Base-by-base conservation (phyloP, 2,888 invertebrate species). In the Acleris emargana region DNA sequence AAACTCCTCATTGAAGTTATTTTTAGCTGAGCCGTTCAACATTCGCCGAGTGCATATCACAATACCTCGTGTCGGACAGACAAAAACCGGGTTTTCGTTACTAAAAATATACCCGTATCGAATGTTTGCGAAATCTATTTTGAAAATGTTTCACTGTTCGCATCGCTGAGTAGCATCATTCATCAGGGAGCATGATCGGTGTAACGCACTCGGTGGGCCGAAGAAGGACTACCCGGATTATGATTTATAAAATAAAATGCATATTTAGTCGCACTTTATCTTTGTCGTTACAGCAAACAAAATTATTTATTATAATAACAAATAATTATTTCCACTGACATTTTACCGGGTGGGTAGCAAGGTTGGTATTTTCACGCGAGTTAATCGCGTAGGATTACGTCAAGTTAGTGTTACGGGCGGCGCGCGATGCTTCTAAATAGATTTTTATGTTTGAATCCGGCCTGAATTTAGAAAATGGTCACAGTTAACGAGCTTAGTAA, bases 101-200 rank as follows among this genome's bases (percentile, higher is more conserved):
- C 91, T 92, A 91, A 84, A 89, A 89, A 92, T 92, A 91, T 81
- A 84, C 86, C 83, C 88, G 83, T 91, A 92, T 91, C 91, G 84
- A 89, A 91, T 91, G 91, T 88, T 90, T 91, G 88, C 88, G 84
- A 88, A 89, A 83, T 89, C 90, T 91, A 91, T 91, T 92, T 92
- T 84, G 78, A 84, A 84, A 81, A 84, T 83, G 84, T 86, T 82
- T 75, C 72, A 80, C 76, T 79, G 80, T 82, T 79, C 78, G 76
- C 68, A 76, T 73, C 74, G 77, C 74, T 64, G 71, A 60, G 71
- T 57, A 61, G 62, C 68, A 66, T 74, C 73, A 74, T 76, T 72
- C 63, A 72, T 72, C 69, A 70, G 66, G 64, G 59, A 57, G 63
- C 60, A 67, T 71, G 67, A 73, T 72, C 67, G 66, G 74, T 74